These are phyloP conservation scores for Empis livida DNA, from an alignment of 2,888 invertebrate species.

Conservation along the genomic window DNA sequence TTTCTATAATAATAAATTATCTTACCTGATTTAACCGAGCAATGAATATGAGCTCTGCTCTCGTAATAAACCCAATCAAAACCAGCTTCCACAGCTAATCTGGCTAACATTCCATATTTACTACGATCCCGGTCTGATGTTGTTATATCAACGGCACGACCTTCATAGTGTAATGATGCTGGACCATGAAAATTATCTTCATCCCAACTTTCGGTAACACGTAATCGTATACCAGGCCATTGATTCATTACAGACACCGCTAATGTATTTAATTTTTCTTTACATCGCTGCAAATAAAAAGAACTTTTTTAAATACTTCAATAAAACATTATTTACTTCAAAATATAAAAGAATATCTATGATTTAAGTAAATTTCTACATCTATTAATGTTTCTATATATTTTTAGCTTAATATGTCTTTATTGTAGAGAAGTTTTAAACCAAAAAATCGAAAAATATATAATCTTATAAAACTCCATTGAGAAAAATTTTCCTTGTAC, in stretches of 20 bases:
- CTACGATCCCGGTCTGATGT: conserved; percentile 85
- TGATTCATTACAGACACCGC: conserved; percentile 96
- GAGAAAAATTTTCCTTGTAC: too few species aligned
- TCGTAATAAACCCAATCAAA: conserved; percentile 99
- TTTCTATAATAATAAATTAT: conserved; percentile 7
- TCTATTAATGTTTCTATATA: too few species aligned
- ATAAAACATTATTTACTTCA: too few species aligned
- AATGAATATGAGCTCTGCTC: conserved; percentile 87
- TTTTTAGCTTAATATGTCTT: too few species aligned
- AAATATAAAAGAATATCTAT: too few species aligned
- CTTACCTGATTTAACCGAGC: conserved; percentile 94
- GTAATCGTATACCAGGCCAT: conserved; percentile 88
- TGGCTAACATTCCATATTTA: conserved; percentile 92
- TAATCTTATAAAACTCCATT: neutral
- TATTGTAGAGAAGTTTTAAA: too few species aligned
- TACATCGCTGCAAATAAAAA: conserved; percentile 68
- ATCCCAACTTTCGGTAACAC: conserved; percentile 94
- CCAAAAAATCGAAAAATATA: neutral
- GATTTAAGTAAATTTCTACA: too few species aligned
- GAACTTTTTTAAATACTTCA: neutral
- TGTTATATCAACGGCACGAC: conserved; percentile 89
- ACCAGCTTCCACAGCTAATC: conserved; percentile 90
- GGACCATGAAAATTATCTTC: conserved; percentile 60
- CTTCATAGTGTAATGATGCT: conserved; percentile 91
- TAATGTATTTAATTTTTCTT: conserved; percentile 85